Conservation (phyloP, 2,113 vertebrate genomes). For the Tachuris rubrigastra region DNA sequence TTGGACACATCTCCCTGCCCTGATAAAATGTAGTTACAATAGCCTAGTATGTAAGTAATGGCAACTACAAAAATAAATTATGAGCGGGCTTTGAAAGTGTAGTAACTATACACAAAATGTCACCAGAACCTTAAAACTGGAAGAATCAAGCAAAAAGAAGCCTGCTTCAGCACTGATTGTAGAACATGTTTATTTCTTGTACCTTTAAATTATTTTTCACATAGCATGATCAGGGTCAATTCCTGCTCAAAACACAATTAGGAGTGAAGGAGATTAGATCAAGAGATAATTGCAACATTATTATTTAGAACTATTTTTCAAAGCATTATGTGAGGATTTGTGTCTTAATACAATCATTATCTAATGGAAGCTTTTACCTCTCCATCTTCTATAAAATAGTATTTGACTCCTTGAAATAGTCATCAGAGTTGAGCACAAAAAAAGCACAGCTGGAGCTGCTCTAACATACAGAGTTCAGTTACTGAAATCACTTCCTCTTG, state of each 20-base stretch:
- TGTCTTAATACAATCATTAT: neutral
- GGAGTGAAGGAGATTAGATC: neutral
- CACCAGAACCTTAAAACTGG: neutral
- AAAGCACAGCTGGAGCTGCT: neutral
- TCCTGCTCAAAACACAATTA: neutral
- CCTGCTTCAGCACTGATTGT: neutral
- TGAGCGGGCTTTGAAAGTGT: neutral
- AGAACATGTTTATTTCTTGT: neutral
- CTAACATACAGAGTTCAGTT: neutral
- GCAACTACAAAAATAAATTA: neutral
- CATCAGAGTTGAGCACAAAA: neutral
- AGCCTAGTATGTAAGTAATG: neutral
- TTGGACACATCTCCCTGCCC: neutral
- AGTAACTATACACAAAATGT: neutral
- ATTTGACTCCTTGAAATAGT: neutral
- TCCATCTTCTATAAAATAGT: neutral
- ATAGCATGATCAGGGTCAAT: neutral
- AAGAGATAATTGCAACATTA: neutral
- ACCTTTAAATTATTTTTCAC: neutral
- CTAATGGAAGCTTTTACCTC: conserved; percentile 3
- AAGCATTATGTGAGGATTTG: neutral
- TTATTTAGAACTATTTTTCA: neutral
- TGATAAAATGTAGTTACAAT: neutral
- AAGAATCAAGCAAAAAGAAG: neutral
- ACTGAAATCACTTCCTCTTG: neutral